Conservation (phyloP, 2,113 vertebrate species). For the Rana temporaria region DNA sequence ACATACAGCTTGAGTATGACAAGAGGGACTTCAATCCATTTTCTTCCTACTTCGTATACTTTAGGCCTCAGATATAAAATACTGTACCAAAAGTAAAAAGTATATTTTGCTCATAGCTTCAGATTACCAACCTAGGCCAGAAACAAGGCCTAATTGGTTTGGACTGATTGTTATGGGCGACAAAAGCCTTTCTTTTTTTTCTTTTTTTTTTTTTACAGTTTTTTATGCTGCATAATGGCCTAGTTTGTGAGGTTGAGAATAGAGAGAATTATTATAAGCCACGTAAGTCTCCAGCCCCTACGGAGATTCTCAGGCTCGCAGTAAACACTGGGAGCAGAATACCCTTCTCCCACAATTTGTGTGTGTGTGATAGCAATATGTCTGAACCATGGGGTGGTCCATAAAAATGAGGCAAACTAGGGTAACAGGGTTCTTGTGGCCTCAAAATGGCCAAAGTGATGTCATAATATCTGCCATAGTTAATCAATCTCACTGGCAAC, state of each 20-base stretch:
- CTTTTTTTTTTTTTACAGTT: too few species aligned
- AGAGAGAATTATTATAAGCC: neutral
- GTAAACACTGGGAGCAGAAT: slow-evolving; percentile 8
- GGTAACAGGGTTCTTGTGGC: neutral
- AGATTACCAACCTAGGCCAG: too few species aligned
- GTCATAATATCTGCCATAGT: neutral
- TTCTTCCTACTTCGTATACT: slow-evolving; percentile 16
- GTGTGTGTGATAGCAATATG: neutral
- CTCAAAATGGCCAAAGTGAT: neutral
- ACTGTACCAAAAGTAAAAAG: neutral
- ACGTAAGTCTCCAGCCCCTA: neutral
- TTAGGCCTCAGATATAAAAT: neutral
- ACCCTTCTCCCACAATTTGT: neutral
- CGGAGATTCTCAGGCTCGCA: slow-evolving; percentile 18
- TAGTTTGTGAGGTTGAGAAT: neutral
- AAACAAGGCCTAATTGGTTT: too few species aligned
- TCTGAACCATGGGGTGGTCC: neutral
- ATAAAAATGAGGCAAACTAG: neutral
- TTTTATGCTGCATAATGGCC: too few species aligned
- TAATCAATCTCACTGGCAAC: slow-evolving; percentile 18
- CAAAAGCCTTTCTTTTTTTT: too few species aligned
- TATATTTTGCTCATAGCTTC: neutral
- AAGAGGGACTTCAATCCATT: slow-evolving; percentile 5
- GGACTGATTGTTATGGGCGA: too few species aligned
- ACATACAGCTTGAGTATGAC: neutral